Evolutionary conservation across 53 echinoderm and acorn worm species (phyloP), one percentile per base, ranked within the genome.

Genomic region (Henricia sp.): DNA sequence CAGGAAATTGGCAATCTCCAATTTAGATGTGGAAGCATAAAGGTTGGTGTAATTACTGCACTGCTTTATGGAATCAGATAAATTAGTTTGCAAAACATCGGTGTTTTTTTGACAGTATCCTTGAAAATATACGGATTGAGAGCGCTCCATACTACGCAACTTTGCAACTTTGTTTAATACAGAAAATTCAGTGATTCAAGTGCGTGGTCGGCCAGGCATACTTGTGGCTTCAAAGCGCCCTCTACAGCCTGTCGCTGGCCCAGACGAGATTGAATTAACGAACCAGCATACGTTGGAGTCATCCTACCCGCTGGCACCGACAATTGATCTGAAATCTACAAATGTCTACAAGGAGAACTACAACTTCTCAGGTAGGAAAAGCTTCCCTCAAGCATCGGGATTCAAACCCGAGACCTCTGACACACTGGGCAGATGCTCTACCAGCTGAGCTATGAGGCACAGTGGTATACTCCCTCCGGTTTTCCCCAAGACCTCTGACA

Each of bases 301-400:
- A 26, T 96, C 93, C 82, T 89, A 91, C 39, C 96, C 93, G 1
- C 64, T 96, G 12, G 88, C 93, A 2, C 96, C 93, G 4, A 93
- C 93, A 26, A 89, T 96, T 46, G 93, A 93, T 37, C 75, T 93
- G 2, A 34, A 60, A n/a, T 19, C 52, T 0, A 46, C 25, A 17
- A 86, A 90, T 60, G 67, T 93, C 19, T 93, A 89, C 54, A 89
- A 93, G 83, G 80, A 89, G 6, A 66, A 89, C 37, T 66, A 91
- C 68, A 87, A 92, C 72, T 93, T 91, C 67, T 37, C 96, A 52
- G 96, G 96, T 96, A 54, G 67, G 54, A 38, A 12, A 25, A 23
- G 1, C 52, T 16, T 11, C 27, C 44, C 44, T 13, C 44, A 6
- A 44, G 13, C 44, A 44, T n/a, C n/a, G n/a, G n/a, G n/a, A n/a